A percentile compares a stretch with the other conserved stretches of the same genome.
These are phyloP conservation scores for Chloebia gouldiae DNA, from an alignment of 2,113 vertebrate genomes.

Conservation along the genomic window DNA sequence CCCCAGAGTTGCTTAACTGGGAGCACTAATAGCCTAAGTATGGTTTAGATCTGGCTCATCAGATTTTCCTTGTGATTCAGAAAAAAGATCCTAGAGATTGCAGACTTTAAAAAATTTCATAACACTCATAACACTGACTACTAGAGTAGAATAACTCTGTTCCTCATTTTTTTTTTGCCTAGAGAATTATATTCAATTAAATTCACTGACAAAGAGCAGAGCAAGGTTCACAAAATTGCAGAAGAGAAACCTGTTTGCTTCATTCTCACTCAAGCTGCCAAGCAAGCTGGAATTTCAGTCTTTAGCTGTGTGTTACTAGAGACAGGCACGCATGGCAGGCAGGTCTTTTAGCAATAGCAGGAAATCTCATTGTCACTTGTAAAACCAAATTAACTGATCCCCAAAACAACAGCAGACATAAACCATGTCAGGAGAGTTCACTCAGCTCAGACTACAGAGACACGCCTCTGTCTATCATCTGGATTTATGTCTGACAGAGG, in stretches of 20 bases:
- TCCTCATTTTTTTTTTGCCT: neutral
- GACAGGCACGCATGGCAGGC: neutral
- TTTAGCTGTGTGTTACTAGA: neutral
- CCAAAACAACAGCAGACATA: neutral
- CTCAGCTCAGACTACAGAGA: neutral
- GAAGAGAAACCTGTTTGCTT: slow-evolving; percentile 31
- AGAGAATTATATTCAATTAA: slow-evolving; percentile 17
- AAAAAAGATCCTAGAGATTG: slow-evolving; percentile 28
- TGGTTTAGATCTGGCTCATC: slow-evolving; percentile 16
- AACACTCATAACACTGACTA: neutral
- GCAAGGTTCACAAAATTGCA: neutral
- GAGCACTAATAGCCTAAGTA: slow-evolving; percentile 14
- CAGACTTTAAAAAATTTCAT: slow-evolving; percentile 11
- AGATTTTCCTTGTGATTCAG: slow-evolving; percentile 34
- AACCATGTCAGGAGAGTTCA: neutral
- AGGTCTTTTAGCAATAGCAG: neutral
- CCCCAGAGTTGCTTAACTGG: slow-evolving; percentile 35
- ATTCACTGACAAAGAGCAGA: slow-evolving; percentile 13
- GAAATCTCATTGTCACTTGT: neutral
- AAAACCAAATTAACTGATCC: neutral
- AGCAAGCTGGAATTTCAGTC: neutral
- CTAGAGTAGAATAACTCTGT: neutral
- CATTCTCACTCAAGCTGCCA: neutral
- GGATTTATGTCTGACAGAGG: neutral
- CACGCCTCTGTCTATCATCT: neutral